phyloP scores from a whole-genome alignment of 1,140 invertebrate genomes.

The Hypsibius dujardini region DNA sequence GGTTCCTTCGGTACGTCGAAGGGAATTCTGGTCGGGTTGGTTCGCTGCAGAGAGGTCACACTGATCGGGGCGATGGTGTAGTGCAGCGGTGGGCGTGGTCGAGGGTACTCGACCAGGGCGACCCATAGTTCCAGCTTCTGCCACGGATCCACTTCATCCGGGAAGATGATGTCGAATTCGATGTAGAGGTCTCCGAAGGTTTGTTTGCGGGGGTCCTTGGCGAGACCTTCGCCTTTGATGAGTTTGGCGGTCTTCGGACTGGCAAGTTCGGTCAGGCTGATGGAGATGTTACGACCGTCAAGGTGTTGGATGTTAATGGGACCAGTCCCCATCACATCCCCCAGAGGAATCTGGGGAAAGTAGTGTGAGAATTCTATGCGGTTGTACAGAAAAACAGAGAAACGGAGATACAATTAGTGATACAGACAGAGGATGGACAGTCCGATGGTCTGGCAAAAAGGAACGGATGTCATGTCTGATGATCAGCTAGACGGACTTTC shows the following conservation, averaged over 20 bases:
- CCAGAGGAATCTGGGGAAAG: not conserved
- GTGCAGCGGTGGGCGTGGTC: not conserved
- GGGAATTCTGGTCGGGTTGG: not conserved
- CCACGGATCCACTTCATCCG: conserved; percentile 3
- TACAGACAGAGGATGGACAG: too few species aligned
- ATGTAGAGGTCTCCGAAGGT: not conserved
- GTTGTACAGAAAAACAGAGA: too few species aligned
- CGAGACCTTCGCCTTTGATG: not conserved
- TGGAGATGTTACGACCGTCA: not conserved
- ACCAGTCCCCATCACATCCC: not conserved
- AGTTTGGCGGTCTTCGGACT: not conserved
- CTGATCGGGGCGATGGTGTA: not conserved
- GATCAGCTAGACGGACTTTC: too few species aligned
- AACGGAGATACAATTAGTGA: too few species aligned
- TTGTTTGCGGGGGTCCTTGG: not conserved
- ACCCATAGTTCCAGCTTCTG: conserved; percentile 9
- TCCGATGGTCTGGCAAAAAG: too few species aligned
- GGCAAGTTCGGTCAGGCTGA: not conserved
- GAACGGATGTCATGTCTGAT: too few species aligned
- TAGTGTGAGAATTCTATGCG: too few species aligned
- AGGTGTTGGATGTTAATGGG: not conserved
- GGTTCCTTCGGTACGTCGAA: conserved; percentile 2
- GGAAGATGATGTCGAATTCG: conserved; percentile 5
- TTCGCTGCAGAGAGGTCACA: not conserved
- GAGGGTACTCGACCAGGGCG: not conserved